phyloP scores from a whole-genome alignment of 2,888 invertebrate species.

The Beris chalybata region DNA sequence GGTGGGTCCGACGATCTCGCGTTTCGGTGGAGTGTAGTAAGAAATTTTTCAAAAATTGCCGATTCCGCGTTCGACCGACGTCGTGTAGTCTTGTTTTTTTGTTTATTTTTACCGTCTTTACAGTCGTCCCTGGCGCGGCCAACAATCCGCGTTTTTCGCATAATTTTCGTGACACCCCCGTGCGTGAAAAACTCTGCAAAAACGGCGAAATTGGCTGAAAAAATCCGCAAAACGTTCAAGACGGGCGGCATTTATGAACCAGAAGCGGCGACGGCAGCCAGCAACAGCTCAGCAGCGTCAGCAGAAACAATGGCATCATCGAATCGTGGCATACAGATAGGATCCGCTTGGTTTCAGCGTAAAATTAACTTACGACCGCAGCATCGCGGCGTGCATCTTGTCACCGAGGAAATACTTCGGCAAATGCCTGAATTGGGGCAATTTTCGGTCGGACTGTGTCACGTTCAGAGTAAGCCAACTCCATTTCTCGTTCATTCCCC shows the following conservation, averaged over 20 bases:
- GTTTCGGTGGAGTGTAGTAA: too few relatives aligned
- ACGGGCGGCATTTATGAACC: constrained; percentile 45
- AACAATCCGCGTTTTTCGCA: too few relatives aligned
- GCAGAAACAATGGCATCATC: constrained; percentile 58
- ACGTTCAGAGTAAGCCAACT: constrained; percentile 88
- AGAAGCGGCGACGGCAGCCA: constrained; percentile 40
- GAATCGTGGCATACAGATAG: constrained; percentile 85
- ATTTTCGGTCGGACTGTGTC: constrained; percentile 93
- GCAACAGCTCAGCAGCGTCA: constrained; percentile 57
- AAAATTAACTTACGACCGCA: constrained; percentile 95
- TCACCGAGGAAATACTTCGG: constrained; percentile 93
- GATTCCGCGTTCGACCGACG: too few relatives aligned
- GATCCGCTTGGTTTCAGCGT: constrained; percentile 97
- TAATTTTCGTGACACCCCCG: too few relatives aligned
- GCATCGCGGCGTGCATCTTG: constrained; percentile 94
- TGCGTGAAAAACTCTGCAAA: too few relatives aligned
- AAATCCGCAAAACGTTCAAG: constrained; percentile 41
- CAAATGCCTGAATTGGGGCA: constrained; percentile 93
- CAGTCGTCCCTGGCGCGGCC: too few relatives aligned
- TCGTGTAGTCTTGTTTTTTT: too few relatives aligned
- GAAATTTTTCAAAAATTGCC: too few relatives aligned
- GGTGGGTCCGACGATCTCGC: too few relatives aligned
- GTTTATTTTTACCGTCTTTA: too few relatives aligned
- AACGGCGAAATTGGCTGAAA: constrained; percentile 24
- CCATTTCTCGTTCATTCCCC: too few relatives aligned